A percentile compares a stretch with the other conserved stretches of the same genome.
These are phyloP conservation scores for Gallinago jamesoni DNA, from an alignment of 2,113 vertebrate species.

Conservation along the genomic window DNA sequence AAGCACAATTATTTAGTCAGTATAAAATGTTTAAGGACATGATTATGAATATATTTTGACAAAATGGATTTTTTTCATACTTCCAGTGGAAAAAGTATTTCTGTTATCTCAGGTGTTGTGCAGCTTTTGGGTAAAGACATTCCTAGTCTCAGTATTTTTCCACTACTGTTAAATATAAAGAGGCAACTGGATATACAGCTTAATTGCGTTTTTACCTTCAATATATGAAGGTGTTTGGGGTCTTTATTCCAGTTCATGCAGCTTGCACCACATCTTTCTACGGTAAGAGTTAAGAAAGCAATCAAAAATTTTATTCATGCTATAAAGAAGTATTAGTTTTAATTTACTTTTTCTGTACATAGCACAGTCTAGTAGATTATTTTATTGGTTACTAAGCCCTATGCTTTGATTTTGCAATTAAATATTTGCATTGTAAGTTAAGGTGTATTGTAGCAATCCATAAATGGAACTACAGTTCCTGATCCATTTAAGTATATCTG, in stretches of 20 bases:
- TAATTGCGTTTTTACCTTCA: background rate
- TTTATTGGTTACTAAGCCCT: background rate
- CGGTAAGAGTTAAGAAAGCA: background rate
- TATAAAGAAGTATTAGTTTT: background rate
- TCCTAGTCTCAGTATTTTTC: background rate
- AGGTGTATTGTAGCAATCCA: background rate
- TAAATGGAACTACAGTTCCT: background rate
- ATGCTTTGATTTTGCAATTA: background rate
- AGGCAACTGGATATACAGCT: background rate
- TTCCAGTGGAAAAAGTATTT: background rate
- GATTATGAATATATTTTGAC: background rate
- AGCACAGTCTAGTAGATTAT: background rate
- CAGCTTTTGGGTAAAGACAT: background rate
- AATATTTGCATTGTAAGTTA: constrained; percentile 18
- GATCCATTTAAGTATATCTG: background rate
- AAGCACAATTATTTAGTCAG: background rate
- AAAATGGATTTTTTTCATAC: background rate
- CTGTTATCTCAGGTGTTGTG: background rate
- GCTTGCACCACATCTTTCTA: background rate
- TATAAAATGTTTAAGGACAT: background rate
- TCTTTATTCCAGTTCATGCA: background rate
- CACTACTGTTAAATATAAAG: background rate
- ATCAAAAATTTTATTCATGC: background rate
- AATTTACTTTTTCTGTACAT: background rate
- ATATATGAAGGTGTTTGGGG: background rate